phyloP scores from a whole-genome alignment of 2,888 invertebrate species.

The Dynastes grantii region DNA sequence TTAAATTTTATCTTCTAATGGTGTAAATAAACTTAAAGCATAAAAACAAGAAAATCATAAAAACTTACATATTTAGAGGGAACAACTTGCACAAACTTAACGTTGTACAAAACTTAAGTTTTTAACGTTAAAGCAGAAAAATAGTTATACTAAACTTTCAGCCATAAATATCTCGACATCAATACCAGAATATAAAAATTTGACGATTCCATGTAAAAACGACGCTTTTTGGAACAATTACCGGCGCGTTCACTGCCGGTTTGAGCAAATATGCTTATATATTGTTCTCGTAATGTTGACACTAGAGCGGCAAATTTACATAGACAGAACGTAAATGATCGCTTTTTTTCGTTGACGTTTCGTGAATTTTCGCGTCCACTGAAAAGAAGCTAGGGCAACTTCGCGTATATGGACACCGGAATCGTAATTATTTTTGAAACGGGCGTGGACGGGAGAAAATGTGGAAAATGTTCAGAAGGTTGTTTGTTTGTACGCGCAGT shows the following conservation, averaged over 20 bases:
- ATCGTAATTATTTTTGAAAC: slow-evolving; percentile 30
- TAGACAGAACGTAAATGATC: background rate
- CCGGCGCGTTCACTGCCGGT: background rate
- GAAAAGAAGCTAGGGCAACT: background rate
- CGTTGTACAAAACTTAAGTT: background rate
- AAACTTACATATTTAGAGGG: background rate
- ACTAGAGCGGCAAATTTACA: background rate
- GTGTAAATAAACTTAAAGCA: too few species aligned
- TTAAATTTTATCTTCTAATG: too few species aligned
- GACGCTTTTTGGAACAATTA: background rate
- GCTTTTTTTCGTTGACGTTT: background rate
- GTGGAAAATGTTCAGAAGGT: slow-evolving; percentile 20
- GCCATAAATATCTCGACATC: background rate
- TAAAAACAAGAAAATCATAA: too few species aligned
- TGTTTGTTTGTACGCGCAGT: background rate
- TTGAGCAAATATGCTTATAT: background rate
- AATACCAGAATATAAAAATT: background rate
- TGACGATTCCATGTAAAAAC: background rate
- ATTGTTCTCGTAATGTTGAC: background rate
- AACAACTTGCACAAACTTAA: background rate
- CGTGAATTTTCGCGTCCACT: background rate
- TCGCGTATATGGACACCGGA: background rate
- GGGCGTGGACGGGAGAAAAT: background rate
- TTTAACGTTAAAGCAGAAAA: background rate
- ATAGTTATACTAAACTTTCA: background rate